These are phyloP conservation scores for Ciconia maguari DNA, from an alignment of 2,113 vertebrate genomes.

Conservation along the genomic window DNA sequence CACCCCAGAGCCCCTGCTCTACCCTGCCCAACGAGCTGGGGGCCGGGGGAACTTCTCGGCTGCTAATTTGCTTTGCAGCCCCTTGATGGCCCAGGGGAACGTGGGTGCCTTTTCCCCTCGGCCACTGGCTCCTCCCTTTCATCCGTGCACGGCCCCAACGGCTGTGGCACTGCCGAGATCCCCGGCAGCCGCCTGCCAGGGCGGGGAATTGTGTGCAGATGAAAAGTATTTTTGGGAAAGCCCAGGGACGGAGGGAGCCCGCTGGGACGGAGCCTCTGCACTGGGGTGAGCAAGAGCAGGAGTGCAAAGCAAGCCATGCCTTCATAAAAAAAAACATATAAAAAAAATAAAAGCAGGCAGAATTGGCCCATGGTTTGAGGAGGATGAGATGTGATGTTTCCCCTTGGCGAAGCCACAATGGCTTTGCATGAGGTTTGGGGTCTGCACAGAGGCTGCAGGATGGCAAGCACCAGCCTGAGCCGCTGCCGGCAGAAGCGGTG, in stretches of 20 bases:
- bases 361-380: background rate
- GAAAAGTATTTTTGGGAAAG: background rate
- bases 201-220: background rate
- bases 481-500: accelerated
- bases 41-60: background rate
- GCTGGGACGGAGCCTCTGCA: background rate
- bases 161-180: background rate
- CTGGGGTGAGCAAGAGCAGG: background rate
- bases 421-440: background rate
- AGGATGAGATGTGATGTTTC: background rate
- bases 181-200: background rate
- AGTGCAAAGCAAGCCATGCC: background rate
- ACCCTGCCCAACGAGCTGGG: background rate
- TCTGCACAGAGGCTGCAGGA: background rate
- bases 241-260: background rate
- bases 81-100: accelerated
- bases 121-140: background rate
- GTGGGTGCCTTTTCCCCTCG: accelerated
- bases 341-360: background rate
- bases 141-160: accelerated
- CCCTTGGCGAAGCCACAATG: accelerated
- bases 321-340: background rate
- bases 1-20: background rate
- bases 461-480: background rate
- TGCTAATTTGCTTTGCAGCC: background rate